These are phyloP conservation scores for Vanacampus margaritifer DNA, from an alignment of 2,113 vertebrate species.

Conservation along the genomic window DNA sequence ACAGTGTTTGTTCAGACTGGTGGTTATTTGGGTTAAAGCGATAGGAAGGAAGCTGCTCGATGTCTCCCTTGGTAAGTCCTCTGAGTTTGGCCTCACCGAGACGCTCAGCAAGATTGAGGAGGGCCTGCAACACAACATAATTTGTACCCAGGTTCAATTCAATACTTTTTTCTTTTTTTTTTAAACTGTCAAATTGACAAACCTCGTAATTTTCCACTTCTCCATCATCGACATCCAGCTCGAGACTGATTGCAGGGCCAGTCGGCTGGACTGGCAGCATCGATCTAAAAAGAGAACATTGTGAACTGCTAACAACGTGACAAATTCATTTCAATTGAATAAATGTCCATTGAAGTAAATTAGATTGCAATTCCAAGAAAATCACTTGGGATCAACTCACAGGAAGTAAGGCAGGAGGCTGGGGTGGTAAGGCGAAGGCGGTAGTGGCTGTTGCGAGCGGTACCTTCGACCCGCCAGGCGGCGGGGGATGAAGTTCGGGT, in stretches of 20 bases:
- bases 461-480: conserved; percentile 92
- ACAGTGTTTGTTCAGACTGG: conserved; percentile 98
- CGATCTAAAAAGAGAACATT: conserved; percentile 73
- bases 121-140: conserved; percentile 70
- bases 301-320: background rate
- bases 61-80: conserved; percentile 93
- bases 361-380: background rate
- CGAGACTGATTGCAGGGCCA: conserved; percentile 93
- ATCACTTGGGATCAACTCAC: conserved; percentile 71
- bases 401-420: conserved; percentile 97
- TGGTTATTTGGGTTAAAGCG: conserved; percentile 98
- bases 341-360: background rate
- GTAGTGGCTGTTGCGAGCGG: conserved; percentile 89
- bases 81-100: conserved; percentile 96
- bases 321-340: background rate
- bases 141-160: background rate
- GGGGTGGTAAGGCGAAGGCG: conserved; percentile 93
- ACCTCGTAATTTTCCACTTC: conserved; percentile 99
- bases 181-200: background rate
- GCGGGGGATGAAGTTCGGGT: conserved; percentile 93
- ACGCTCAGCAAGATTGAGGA: conserved; percentile 94
- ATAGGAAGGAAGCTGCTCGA: conserved; percentile 98
- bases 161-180: no score
- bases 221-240: conserved; percentile 97
- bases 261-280: conserved; percentile 97